Percentiles rank a stretch among this genome's conserved stretches.
phyloP scores from a whole-genome alignment of 2,113 vertebrate species.

The Ageneiosus marmoratus region DNA sequence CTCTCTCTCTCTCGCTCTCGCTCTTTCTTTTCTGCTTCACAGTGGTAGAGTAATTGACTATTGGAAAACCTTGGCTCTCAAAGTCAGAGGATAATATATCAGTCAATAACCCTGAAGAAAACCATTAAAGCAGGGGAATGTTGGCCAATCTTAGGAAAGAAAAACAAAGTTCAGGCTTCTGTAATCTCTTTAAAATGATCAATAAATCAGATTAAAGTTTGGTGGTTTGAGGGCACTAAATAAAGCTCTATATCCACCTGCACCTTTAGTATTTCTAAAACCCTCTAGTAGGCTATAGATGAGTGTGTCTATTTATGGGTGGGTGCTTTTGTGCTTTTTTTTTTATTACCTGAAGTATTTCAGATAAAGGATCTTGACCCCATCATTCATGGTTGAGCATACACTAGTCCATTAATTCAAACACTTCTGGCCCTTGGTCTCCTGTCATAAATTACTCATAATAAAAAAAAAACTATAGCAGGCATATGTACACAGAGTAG shows the following conservation, averaged over 20 bases:
- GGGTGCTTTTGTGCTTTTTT: slow-evolving; percentile 12
- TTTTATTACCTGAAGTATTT: slow-evolving; percentile 22
- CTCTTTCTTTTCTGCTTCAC: slow-evolving; percentile 45
- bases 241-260: slow-evolving; percentile 45
- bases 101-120: slow-evolving; percentile 59
- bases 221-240: slow-evolving; percentile 44
- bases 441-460: slow-evolving; percentile 69
- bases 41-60: slow-evolving; percentile 56
- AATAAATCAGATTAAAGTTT: slow-evolving; percentile 57
- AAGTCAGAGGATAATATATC: slow-evolving; percentile 61
- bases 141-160: slow-evolving; percentile 52
- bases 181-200: slow-evolving; percentile 56
- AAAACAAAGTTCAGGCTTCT: slow-evolving; percentile 58
- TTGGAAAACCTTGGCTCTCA: slow-evolving; percentile 56
- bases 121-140: slow-evolving; percentile 52
- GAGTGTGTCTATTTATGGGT: slow-evolving; percentile 23
- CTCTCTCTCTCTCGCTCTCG: too few relatives aligned
- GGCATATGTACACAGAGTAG: slow-evolving; percentile 62
- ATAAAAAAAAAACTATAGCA: slow-evolving; percentile 60
- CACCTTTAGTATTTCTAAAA: slow-evolving; percentile 29
- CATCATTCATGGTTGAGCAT: slow-evolving; percentile 44
- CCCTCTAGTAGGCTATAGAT: not conserved
- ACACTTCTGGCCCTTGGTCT: slow-evolving; percentile 42
- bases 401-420: slow-evolving; percentile 36
- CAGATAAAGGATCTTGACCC: slow-evolving; percentile 34